phyloP scores from a whole-genome alignment of 2,113 vertebrate genomes.

The Lophius piscatorius region DNA sequence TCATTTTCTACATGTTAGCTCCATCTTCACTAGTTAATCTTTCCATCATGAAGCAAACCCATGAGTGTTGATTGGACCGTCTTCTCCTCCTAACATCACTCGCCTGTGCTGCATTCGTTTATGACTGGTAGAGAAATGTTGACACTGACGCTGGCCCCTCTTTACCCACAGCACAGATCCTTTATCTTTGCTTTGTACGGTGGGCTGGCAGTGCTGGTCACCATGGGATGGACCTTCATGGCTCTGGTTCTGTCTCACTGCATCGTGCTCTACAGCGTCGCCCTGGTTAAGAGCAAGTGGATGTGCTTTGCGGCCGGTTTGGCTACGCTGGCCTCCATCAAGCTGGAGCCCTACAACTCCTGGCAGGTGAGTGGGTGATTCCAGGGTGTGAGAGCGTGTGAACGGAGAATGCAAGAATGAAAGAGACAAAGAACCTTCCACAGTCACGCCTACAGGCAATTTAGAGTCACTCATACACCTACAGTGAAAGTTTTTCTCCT shows the following conservation, averaged over 20 bases:
- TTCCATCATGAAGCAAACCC: background rate
- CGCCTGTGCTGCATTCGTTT: background rate
- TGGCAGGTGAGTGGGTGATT: conserved; percentile 87
- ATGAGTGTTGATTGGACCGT: background rate
- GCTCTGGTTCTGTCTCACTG: conserved; percentile 92
- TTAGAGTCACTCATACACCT: too few relatives aligned
- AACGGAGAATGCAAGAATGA: too few relatives aligned
- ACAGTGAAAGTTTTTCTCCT: too few relatives aligned
- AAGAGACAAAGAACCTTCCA: too few relatives aligned
- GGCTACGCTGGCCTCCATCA: conserved; percentile 91
- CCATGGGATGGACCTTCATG: conserved; percentile 90
- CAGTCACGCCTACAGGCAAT: too few relatives aligned
- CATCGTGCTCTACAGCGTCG: conserved; percentile 86
- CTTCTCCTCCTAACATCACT: conserved; percentile 29
- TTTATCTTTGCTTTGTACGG: conserved; percentile 90
- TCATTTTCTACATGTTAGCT: background rate
- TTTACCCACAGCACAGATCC: conserved; percentile 87
- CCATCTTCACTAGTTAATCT: background rate
- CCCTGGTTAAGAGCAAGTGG: conserved; percentile 88
- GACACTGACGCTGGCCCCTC: conserved; percentile 35
- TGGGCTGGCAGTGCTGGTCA: conserved; percentile 83
- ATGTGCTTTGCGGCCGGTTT: conserved; percentile 88
- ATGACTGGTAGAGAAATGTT: background rate
- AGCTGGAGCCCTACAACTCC: conserved; percentile 89
- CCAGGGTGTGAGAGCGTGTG: background rate